phyloP scores from a whole-genome alignment of 2,888 invertebrate genomes.

The Andrena trimmerana region DNA sequence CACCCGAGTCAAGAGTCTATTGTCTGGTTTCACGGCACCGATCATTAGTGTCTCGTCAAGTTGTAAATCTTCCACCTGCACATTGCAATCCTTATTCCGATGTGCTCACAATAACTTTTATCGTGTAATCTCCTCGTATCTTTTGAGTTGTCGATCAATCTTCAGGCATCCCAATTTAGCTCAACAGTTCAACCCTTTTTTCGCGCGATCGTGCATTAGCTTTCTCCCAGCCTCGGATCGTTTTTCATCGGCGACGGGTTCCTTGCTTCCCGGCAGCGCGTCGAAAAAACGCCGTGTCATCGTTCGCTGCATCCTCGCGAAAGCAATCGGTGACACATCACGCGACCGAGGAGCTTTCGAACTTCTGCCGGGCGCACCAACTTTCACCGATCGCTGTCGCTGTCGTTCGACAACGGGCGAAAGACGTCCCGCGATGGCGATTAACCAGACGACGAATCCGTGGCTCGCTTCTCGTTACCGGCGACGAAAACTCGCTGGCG shows the following conservation, averaged over 20 bases:
- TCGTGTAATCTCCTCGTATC: slow-evolving; percentile 1
- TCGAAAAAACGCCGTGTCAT: slow-evolving; percentile 53
- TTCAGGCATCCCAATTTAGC: not conserved
- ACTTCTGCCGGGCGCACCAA: slow-evolving; percentile 56
- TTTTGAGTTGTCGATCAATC: not conserved
- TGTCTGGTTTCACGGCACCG: no score
- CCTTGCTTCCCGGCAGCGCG: slow-evolving; percentile 37
- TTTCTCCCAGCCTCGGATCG: slow-evolving; percentile 55
- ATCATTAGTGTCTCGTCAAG: not conserved
- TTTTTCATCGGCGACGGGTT: slow-evolving; percentile 62
- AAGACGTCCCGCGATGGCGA: slow-evolving; percentile 63
- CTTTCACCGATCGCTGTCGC: slow-evolving; percentile 65
- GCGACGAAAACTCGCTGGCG: not conserved
- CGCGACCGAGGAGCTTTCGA: slow-evolving; percentile 63
- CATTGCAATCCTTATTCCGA: not conserved
- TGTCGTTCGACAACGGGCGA: slow-evolving; percentile 32
- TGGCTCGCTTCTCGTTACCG: slow-evolving; percentile 19
- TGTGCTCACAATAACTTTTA: not conserved
- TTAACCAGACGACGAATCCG: slow-evolving; percentile 58
- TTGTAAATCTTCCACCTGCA: not conserved
- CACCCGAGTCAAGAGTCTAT: not conserved
- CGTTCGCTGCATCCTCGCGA: slow-evolving; percentile 49
- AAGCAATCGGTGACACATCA: slow-evolving; percentile 62
- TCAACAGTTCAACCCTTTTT: slow-evolving; percentile 28
- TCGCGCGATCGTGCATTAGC: slow-evolving; percentile 27